phyloP scores from a whole-genome alignment of 2,113 vertebrate species.

The Psophia crepitans region DNA sequence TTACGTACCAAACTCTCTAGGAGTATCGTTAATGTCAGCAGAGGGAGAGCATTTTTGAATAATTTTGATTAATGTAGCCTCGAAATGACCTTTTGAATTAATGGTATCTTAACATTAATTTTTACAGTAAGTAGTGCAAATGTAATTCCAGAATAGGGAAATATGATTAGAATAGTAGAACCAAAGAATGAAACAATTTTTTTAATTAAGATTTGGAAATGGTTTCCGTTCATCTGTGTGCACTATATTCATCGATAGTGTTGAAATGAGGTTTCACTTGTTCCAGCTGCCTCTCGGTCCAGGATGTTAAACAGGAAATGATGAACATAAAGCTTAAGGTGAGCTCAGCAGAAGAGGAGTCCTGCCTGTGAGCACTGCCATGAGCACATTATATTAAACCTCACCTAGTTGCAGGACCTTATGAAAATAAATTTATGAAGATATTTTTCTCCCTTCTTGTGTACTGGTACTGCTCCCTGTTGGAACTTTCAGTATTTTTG shows the following conservation, averaged over 20 bases:
- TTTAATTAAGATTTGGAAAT: neutral
- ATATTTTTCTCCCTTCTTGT: neutral
- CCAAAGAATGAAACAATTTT: neutral
- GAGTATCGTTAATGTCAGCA: neutral
- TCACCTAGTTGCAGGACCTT: neutral
- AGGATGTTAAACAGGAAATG: conserved; percentile 30
- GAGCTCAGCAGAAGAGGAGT: conserved; percentile 17
- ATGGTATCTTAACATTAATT: neutral
- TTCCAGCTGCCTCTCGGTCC: conserved; percentile 6
- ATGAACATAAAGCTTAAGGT: neutral
- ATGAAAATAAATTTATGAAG: neutral
- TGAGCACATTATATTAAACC: neutral
- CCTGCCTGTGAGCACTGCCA: neutral
- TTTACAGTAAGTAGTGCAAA: neutral
- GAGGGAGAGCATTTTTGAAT: neutral
- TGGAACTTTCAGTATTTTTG: neutral
- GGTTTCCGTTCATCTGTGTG: neutral
- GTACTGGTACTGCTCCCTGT: neutral
- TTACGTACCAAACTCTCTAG: neutral
- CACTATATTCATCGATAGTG: neutral
- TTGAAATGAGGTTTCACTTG: neutral
- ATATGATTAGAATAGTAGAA: neutral
- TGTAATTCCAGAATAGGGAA: neutral
- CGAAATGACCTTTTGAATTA: neutral
- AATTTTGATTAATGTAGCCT: neutral